Evolutionary conservation across 2,113 vertebrate genomes (phyloP).

Genomic region (Dipodomys stephensi): DNA sequence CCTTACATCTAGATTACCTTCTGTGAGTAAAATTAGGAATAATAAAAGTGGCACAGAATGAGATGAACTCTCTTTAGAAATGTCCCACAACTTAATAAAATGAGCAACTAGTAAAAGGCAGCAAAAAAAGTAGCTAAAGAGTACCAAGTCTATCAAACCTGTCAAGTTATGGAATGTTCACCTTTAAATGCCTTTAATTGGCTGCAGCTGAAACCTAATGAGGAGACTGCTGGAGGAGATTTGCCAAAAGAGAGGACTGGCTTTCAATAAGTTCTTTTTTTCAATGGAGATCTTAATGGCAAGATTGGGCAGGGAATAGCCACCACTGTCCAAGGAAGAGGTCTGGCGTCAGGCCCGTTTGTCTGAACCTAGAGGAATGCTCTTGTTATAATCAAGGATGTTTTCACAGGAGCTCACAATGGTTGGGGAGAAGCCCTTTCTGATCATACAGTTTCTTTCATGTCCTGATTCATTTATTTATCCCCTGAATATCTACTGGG

Average conservation of each 20-base stretch:
- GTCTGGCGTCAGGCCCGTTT: neutral
- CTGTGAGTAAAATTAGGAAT: constrained; percentile 47
- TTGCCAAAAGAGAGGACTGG: neutral
- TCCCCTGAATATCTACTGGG: neutral
- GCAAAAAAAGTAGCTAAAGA: constrained; percentile 39
- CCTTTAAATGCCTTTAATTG: constrained; percentile 5
- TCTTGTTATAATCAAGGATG: neutral
- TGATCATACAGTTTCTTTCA: neutral
- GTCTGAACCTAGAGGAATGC: neutral
- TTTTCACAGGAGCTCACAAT: neutral
- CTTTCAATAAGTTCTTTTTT: neutral
- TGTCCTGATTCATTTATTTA: neutral
- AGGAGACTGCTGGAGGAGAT: neutral
- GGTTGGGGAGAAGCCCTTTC: neutral
- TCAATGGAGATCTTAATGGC: neutral
- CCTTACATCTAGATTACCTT: neutral
- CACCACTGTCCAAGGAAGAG: neutral
- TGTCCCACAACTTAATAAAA: constrained; percentile 70
- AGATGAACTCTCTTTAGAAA: constrained; percentile 44
- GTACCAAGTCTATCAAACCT: constrained; percentile 6
- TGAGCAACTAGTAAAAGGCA: constrained; percentile 69
- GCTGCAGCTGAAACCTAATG: neutral
- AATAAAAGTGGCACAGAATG: constrained; percentile 32
- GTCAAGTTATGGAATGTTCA: neutral
- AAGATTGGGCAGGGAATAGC: neutral